phyloP scores from a whole-genome alignment of 2,797 vertebrate species.

The Hyperoplus immaculatus region DNA sequence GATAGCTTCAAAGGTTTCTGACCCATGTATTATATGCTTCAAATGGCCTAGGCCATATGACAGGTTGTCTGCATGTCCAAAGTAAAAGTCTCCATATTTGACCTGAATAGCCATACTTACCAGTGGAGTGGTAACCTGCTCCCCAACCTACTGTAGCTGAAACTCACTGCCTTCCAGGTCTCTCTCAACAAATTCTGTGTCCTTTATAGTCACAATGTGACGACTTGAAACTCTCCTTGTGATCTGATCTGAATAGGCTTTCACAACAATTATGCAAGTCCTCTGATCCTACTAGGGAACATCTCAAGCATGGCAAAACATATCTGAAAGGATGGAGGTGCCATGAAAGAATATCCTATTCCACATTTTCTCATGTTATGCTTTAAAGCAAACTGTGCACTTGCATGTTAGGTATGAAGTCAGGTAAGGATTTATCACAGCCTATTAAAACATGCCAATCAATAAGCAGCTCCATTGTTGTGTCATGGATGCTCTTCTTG shows the following conservation, averaged over 20 bases:
- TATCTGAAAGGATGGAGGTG: background rate
- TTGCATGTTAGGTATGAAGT: background rate
- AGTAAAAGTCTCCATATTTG: background rate
- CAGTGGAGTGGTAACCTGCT: too few species aligned
- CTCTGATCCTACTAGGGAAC: background rate
- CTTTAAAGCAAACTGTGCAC: background rate
- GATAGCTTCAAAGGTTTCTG: slow-evolving; percentile 5
- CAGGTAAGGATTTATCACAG: background rate
- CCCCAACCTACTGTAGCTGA: background rate
- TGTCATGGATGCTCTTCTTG: background rate
- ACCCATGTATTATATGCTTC: slow-evolving; percentile 2
- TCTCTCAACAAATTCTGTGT: too few species aligned
- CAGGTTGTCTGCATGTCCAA: background rate
- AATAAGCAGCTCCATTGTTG: background rate
- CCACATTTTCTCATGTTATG: background rate
- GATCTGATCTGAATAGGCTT: background rate
- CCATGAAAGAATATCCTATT: background rate
- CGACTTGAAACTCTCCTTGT: too few species aligned
- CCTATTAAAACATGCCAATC: background rate
- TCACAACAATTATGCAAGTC: background rate
- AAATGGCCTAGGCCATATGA: background rate
- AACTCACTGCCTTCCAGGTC: background rate
- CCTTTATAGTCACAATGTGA: too few species aligned
- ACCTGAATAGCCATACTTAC: background rate
- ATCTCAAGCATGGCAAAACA: background rate